These are phyloP conservation scores for Scytalopus superciliaris DNA, from an alignment of 2,113 vertebrate species.

Conservation along the genomic window DNA sequence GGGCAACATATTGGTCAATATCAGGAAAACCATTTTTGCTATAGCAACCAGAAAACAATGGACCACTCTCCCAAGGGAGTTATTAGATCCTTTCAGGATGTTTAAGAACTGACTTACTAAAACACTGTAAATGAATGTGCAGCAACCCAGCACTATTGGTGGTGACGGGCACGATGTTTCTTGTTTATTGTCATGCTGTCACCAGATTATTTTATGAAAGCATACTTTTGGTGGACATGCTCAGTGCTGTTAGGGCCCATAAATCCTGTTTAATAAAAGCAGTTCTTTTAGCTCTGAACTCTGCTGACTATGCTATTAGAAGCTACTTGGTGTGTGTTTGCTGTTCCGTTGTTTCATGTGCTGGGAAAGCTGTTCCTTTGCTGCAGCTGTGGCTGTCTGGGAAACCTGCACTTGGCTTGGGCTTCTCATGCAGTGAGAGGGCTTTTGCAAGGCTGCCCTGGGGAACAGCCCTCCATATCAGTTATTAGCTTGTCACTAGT, in stretches of 20 bases:
- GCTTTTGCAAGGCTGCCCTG: neutral
- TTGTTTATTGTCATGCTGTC: neutral
- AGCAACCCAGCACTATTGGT: no score
- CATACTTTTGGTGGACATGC: neutral
- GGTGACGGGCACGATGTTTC: neutral
- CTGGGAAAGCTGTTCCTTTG: accelerated
- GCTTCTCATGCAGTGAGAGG: accelerated
- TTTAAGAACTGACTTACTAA: neutral
- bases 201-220: neutral
- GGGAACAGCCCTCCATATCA: neutral
- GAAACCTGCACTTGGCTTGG: neutral
- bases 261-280: neutral
- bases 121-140: accelerated
- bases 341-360: accelerated
- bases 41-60: neutral
- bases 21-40: neutral
- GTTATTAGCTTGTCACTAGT: neutral
- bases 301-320: neutral
- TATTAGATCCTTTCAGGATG: neutral
- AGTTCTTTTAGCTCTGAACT: neutral
- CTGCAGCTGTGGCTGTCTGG: neutral
- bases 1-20: neutral
- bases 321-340: neutral
- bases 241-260: neutral
- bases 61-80: neutral